phyloP scores from a whole-genome alignment of 2,113 vertebrate genomes.

The Otus sunia region DNA sequence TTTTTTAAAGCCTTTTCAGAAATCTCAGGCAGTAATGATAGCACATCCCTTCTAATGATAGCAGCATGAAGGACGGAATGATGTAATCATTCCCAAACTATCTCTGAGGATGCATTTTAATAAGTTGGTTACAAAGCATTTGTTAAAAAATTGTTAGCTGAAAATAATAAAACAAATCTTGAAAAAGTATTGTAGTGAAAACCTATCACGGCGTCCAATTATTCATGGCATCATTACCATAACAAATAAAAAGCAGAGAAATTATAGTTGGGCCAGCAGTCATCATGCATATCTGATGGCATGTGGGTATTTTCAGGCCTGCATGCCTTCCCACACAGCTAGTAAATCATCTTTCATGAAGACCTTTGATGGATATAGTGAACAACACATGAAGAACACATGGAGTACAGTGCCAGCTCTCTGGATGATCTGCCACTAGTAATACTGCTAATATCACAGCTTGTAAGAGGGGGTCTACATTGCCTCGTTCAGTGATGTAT shows the following conservation, averaged over 20 bases:
- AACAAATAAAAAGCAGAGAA: background rate
- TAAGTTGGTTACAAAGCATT: background rate
- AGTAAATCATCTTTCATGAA: background rate
- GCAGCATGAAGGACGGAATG: background rate
- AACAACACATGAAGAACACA: background rate
- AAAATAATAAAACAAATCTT: background rate
- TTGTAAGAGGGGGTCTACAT: background rate
- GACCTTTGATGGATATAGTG: background rate
- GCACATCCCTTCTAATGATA: background rate
- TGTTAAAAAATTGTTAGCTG: background rate
- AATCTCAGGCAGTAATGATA: background rate
- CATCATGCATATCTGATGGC: background rate
- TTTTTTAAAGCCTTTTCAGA: conserved; percentile 5
- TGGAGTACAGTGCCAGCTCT: background rate
- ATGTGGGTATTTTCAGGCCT: background rate
- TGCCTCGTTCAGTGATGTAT: background rate
- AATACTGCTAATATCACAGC: background rate
- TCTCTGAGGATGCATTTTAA: background rate
- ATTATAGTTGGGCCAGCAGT: background rate
- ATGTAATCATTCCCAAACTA: background rate
- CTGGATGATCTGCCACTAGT: background rate
- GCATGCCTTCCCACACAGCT: background rate
- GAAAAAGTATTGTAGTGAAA: background rate
- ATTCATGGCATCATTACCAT: background rate
- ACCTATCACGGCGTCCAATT: background rate